Percentiles rank a stretch among this genome's conserved stretches.
Conservation (phyloP, 2,797 vertebrate species). For the Eulemur rubriventer region DNA sequence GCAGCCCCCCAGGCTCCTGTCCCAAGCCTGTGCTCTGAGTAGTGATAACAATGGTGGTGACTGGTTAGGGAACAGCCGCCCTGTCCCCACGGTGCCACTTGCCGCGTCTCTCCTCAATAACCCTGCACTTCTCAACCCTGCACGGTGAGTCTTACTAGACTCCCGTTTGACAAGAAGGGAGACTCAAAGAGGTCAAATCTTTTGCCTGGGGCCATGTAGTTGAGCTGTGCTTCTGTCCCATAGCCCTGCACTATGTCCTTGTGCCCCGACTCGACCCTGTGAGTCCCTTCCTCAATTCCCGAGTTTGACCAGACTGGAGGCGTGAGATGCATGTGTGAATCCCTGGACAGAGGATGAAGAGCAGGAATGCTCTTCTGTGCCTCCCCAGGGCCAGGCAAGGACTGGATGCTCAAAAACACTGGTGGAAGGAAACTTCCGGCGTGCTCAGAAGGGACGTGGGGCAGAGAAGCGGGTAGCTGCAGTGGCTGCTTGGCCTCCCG, state of each 20-base stretch:
- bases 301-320: fast-evolving
- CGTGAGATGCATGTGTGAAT: fast-evolving
- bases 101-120: not conserved
- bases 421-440: not conserved
- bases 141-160: not conserved
- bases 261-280: not conserved
- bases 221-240: not conserved
- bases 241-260: not conserved
- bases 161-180: not conserved
- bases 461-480: not conserved
- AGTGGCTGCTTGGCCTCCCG: not conserved
- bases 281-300: not conserved
- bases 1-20: not conserved
- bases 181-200: not conserved
- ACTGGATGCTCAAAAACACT: not conserved
- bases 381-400: not conserved
- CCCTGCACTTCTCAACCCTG: not conserved
- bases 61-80: not conserved
- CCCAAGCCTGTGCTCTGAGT: not conserved
- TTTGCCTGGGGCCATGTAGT: not conserved
- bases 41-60: not conserved
- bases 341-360: fast-evolving
- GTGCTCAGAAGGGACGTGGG: not conserved
- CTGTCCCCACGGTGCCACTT: fast-evolving
- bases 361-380: not conserved